These are phyloP conservation scores for Acleris holmiana DNA, from an alignment of 2,888 invertebrate species.

Conservation along the genomic window DNA sequence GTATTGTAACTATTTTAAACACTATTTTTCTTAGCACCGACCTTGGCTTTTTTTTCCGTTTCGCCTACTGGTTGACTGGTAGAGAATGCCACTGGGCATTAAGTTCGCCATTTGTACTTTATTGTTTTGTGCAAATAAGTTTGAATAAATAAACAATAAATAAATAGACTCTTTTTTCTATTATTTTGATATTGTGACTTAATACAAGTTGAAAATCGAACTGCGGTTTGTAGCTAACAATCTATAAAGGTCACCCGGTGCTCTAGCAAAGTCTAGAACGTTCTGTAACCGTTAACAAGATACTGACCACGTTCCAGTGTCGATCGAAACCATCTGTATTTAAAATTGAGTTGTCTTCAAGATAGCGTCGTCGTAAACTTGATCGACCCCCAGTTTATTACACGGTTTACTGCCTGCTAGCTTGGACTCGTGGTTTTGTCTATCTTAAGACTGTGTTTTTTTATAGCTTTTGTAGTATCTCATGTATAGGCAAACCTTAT, in stretches of 20 bases:
- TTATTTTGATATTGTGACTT: no score
- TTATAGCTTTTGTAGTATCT: neutral
- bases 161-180: no score
- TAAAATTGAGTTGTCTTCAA: conserved; percentile 34
- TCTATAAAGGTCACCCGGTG: neutral
- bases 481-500: neutral
- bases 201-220: no score
- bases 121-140: no score
- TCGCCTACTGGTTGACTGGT: no score
- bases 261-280: conserved; percentile 1
- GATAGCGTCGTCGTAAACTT: conserved; percentile 29
- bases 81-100: no score
- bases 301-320: conserved; percentile 5
- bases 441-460: conserved; percentile 3
- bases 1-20: no score
- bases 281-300: conserved; percentile 27
- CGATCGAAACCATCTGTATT: conserved; percentile 28
- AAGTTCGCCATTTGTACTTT: no score
- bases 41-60: no score
- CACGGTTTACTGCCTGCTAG: conserved; percentile 22
- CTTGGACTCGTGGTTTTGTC: conserved; percentile 11
- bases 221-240: no score
- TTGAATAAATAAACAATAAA: no score
- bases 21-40: no score
- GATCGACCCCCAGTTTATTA: conserved; percentile 32